Evolutionary conservation across 2,888 invertebrate species (phyloP).

Genomic region (Lathronympha strigana): DNA sequence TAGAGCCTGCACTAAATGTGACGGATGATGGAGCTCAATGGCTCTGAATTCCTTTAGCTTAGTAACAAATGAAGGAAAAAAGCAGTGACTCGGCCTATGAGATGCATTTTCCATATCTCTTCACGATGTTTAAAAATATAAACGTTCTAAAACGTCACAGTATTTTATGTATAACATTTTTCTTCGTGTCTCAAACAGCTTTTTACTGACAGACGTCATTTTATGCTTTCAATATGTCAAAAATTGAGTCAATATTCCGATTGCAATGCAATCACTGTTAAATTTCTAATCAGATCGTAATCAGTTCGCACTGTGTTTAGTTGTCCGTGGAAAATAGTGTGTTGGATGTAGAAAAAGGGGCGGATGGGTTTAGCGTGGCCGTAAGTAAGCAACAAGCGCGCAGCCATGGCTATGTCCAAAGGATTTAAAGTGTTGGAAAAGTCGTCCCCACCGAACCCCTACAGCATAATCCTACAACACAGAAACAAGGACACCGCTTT

Average conservation of each 20-base stretch:
- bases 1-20: too few relatives aligned
- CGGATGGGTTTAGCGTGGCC: constrained; percentile 62
- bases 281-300: constrained; percentile 36
- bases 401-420: constrained; percentile 96
- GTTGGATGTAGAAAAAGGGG: constrained; percentile 54
- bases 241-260: constrained; percentile 40
- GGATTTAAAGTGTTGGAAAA: constrained; percentile 96
- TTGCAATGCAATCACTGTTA: constrained; percentile 30
- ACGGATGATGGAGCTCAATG: too few relatives aligned
- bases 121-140: too few relatives aligned
- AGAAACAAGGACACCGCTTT: constrained; percentile 93
- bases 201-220: constrained; percentile 10
- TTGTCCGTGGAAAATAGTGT: constrained; percentile 23
- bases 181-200: constrained; percentile 14
- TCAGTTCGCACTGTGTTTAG: constrained; percentile 20
- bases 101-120: too few relatives aligned
- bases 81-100: too few relatives aligned
- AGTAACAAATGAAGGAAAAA: too few relatives aligned
- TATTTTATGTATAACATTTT: too few relatives aligned
- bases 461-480: constrained; percentile 95
- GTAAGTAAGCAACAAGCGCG: constrained; percentile 49
- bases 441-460: constrained; percentile 92
- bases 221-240: constrained; percentile 11
- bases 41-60: too few relatives aligned
- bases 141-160: too few relatives aligned